Conservation (phyloP, 2,888 invertebrate species). For the Vesta saturnalis region DNA sequence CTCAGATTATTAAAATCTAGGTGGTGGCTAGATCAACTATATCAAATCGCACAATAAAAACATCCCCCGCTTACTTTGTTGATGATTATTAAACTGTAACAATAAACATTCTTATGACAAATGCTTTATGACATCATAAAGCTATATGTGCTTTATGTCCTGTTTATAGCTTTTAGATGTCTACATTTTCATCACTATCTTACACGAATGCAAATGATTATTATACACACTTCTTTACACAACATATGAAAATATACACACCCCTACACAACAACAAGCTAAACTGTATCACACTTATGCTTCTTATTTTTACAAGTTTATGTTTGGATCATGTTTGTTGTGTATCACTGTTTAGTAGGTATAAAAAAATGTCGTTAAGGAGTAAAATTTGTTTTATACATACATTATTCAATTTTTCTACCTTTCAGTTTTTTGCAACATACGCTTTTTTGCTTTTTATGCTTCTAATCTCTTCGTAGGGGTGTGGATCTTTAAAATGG, state of each 20-base stretch:
- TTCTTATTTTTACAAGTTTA: background rate
- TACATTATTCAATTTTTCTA: slow-evolving; percentile 7
- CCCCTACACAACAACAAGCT: slow-evolving; percentile 31
- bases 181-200: slow-evolving; percentile 21
- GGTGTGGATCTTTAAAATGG: slow-evolving; percentile 38
- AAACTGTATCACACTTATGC: background rate
- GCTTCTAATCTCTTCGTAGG: slow-evolving; percentile 36
- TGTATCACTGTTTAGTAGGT: background rate
- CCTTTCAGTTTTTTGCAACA: slow-evolving; percentile 32
- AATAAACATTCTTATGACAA: slow-evolving; percentile 36
- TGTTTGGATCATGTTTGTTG: background rate
- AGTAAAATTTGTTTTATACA: background rate
- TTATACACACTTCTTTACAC: slow-evolving; percentile 23
- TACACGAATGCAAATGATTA: slow-evolving; percentile 30
- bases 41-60: slow-evolving; percentile 46
- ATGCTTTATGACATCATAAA: slow-evolving; percentile 24
- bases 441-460: slow-evolving; percentile 31
- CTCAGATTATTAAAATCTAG: slow-evolving; percentile 45
- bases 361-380: background rate
- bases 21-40: slow-evolving; percentile 25
- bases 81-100: slow-evolving; percentile 46
- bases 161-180: slow-evolving; percentile 25
- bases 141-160: slow-evolving; percentile 13
- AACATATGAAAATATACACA: slow-evolving; percentile 22
- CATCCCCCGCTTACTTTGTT: slow-evolving; percentile 56